Conservation (phyloP, 2,888 invertebrate species). For the Epistrophe eligans region DNA sequence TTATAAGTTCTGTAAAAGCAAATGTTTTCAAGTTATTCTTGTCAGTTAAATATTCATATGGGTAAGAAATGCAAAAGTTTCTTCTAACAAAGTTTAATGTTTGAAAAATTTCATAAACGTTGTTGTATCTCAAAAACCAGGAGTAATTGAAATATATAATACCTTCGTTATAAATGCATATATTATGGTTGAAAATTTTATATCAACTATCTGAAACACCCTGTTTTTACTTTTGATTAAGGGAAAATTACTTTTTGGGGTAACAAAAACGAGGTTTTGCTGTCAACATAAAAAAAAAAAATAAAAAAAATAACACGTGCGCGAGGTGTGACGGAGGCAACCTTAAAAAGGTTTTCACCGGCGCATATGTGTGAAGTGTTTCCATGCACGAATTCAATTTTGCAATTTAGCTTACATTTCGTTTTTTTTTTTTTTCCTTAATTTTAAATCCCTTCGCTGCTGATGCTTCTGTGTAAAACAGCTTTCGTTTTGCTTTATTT, state of each 20-base stretch:
- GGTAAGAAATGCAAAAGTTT: too few species aligned
- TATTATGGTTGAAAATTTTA: too few species aligned
- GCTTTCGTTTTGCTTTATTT: neutral
- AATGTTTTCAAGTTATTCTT: too few species aligned
- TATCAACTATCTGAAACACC: neutral
- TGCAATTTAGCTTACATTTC: slow-evolving; percentile 38
- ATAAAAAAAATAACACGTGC: slow-evolving; percentile 10
- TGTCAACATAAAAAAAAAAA: neutral
- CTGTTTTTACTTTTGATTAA: neutral
- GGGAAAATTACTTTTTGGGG: neutral
- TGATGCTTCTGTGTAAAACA: neutral
- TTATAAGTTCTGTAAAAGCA: too few species aligned
- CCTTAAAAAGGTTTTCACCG: slow-evolving; percentile 18
- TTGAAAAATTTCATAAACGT: too few species aligned
- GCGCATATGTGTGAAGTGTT: slow-evolving; percentile 27
- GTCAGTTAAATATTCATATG: too few species aligned
- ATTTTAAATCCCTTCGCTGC: slow-evolving; percentile 22
- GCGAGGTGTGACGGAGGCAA: slow-evolving; percentile 14
- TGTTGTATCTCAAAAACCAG: too few species aligned
- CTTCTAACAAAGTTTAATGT: too few species aligned
- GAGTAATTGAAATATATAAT: too few species aligned
- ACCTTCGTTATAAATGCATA: too few species aligned
- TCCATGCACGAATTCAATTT: slow-evolving; percentile 19
- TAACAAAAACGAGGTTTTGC: neutral
- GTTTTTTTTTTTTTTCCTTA: neutral